These are phyloP conservation scores for Tinea semifulvella DNA, from an alignment of 2,888 invertebrate species.

Conservation along the genomic window DNA sequence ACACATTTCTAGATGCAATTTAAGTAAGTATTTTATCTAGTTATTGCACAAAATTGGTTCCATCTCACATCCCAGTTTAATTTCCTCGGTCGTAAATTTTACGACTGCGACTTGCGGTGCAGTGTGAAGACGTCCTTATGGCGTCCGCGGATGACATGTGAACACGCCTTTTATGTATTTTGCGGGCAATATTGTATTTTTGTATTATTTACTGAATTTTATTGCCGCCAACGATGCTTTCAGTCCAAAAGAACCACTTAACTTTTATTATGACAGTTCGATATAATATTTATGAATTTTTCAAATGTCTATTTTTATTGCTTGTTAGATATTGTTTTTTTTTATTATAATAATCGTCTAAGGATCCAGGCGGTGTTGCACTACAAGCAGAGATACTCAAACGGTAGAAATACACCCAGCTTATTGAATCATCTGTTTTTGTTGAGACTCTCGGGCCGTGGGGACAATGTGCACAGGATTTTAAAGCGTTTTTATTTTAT, in stretches of 20 bases:
- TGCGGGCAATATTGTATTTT: slow-evolving; percentile 58
- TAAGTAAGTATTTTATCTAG: slow-evolving; percentile 3
- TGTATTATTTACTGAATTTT: slow-evolving; percentile 63
- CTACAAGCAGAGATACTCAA: no score
- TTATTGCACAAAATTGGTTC: slow-evolving; percentile 1
- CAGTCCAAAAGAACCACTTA: slow-evolving; percentile 61
- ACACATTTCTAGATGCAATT: no score
- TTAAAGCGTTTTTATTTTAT: no score
- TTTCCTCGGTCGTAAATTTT: slow-evolving; percentile 53
- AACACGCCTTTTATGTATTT: slow-evolving; percentile 17
- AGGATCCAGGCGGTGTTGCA: no score
- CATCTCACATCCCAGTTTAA: slow-evolving; percentile 11
- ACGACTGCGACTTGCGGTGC: slow-evolving; percentile 49
- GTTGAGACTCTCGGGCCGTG: no score
- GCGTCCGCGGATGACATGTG: slow-evolving; percentile 7
- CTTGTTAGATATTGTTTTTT: slow-evolving; percentile 10
- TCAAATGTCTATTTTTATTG: slow-evolving; percentile 6
- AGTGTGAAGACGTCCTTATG: slow-evolving; percentile 6
- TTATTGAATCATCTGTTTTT: no score
- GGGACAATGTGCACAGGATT: no score
- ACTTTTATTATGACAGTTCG: slow-evolving; percentile 34
- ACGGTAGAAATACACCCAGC: no score
- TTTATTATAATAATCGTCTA: no score
- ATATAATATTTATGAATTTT: slow-evolving; percentile 5
- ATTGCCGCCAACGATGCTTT: slow-evolving; percentile 52